Percentiles rank a stretch among this genome's conserved stretches.
phyloP scores from a whole-genome alignment of 2,888 invertebrate species.

The Pecten maximus region DNA sequence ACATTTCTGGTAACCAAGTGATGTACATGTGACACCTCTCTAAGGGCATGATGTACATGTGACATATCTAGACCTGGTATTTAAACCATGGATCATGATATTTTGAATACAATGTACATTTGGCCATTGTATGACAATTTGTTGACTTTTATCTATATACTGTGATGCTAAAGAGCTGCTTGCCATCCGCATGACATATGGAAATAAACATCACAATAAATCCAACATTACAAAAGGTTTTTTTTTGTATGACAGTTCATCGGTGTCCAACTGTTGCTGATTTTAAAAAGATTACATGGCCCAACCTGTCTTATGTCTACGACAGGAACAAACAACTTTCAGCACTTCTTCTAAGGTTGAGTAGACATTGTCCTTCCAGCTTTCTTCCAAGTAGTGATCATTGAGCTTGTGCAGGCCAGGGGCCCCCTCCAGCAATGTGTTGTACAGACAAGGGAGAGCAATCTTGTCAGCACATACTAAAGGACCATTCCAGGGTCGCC shows the following conservation, averaged over 20 bases:
- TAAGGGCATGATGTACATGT: background rate
- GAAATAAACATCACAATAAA: background rate
- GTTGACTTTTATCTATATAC: no score
- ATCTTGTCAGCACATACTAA: constrained; percentile 69
- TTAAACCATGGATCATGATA: no score
- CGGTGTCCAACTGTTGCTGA: no score
- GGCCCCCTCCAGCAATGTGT: constrained; percentile 74
- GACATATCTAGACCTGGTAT: background rate
- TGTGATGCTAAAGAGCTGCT: no score
- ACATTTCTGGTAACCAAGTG: background rate
- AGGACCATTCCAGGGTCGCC: constrained; percentile 78
- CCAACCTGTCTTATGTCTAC: constrained; percentile 74
- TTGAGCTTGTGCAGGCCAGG: constrained; percentile 77
- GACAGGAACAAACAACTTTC: constrained; percentile 77
- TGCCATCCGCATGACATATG: background rate
- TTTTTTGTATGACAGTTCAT: no score
- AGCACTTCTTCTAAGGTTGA: constrained; percentile 74
- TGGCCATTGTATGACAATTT: no score
- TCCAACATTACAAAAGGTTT: no score
- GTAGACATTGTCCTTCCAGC: constrained; percentile 70
- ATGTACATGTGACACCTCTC: background rate
- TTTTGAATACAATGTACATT: no score
- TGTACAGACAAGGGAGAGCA: constrained; percentile 77
- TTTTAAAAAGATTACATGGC: constrained; percentile 62
- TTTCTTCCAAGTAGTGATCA: constrained; percentile 72